phyloP scores from a whole-genome alignment of 2,888 invertebrate genomes.

The Orthosia incerta region DNA sequence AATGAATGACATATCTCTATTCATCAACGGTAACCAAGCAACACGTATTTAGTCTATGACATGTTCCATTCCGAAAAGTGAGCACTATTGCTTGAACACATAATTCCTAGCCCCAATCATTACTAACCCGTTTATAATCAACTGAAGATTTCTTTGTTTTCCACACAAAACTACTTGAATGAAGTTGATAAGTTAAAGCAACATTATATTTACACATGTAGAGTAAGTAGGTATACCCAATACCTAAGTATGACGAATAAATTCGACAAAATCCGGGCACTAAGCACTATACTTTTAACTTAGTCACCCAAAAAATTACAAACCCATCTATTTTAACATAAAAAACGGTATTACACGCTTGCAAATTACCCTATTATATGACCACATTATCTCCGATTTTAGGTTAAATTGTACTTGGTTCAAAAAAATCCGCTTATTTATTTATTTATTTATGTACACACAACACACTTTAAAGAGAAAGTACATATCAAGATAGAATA shows the following conservation, averaged over 20 bases:
- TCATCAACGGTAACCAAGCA: no score
- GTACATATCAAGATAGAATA: no score
- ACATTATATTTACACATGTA: neutral
- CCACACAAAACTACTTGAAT: neutral
- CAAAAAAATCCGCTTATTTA: no score
- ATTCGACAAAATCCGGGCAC: neutral
- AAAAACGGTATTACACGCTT: slow-evolving; percentile 48
- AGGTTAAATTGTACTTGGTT: slow-evolving; percentile 44
- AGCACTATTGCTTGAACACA: no score
- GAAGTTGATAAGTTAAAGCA: neutral
- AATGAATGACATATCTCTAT: no score
- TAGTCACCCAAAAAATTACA: slow-evolving; percentile 38
- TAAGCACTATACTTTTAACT: slow-evolving; percentile 14
- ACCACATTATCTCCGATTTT: slow-evolving; percentile 58
- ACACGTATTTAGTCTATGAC: no score
- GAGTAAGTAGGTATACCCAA: neutral
- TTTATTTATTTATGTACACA: no score
- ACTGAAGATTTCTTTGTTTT: neutral
- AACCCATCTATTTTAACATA: slow-evolving; percentile 31
- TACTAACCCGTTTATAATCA: neutral
- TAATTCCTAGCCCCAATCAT: neutral
- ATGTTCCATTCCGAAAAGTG: no score
- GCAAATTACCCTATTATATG: slow-evolving; percentile 56
- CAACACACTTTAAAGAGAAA: no score
- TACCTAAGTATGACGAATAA: neutral